Conservation (phyloP, 37 sponge, comb jelly and placozoan species). For the Haliclona indistincta region DNA sequence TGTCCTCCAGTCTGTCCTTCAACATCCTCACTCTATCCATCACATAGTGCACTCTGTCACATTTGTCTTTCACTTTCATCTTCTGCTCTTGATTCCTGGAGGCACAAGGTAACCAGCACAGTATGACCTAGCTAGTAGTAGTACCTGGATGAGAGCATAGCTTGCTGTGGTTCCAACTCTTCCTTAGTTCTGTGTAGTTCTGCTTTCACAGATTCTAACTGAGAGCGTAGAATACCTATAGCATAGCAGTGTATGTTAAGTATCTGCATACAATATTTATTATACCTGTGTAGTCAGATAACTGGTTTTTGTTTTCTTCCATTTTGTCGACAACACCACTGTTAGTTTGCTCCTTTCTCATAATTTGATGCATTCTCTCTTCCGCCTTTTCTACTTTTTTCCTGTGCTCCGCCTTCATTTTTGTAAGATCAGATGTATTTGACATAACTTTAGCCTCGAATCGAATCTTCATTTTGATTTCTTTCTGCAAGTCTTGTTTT, state of each 20-base stretch:
- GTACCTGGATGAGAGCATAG: constrained; percentile 5
- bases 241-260: neutral
- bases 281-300: neutral
- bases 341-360: constrained; percentile 11
- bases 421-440: constrained; percentile 8
- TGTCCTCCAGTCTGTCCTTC: constrained; percentile 28
- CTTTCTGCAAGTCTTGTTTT: constrained; percentile 15
- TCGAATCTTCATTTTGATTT: neutral
- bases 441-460: neutral
- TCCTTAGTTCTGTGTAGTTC: constrained; percentile 8
- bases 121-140: neutral
- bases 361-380: neutral
- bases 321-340: neutral
- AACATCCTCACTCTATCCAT: neutral
- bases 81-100: neutral
- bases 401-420: constrained; percentile 14
- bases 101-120: neutral
- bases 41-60: neutral
- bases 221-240: neutral
- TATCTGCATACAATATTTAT: constrained; percentile 7
- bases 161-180: constrained; percentile 19
- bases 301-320: neutral
- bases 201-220: constrained; percentile 13
- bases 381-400: constrained; percentile 6
- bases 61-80: constrained; percentile 15